Conservation (phyloP, 1,140 invertebrate genomes). For the Caenorhabditis brenneri region DNA sequence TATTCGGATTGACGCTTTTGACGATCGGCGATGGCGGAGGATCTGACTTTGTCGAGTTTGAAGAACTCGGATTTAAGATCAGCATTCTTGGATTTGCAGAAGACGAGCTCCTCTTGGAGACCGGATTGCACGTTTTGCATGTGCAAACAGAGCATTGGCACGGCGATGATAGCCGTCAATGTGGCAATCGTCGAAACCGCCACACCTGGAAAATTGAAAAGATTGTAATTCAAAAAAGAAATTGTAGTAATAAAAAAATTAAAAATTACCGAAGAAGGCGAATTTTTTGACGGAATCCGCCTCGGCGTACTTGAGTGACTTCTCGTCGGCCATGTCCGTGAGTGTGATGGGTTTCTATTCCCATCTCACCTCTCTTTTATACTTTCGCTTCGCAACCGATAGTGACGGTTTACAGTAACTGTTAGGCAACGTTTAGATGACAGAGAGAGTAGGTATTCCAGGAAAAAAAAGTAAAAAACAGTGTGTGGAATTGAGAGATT, state of each 20-base stretch:
- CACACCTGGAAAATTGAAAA: constrained; percentile 48
- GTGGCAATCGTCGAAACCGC: constrained; percentile 64
- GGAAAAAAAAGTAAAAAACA: constrained; percentile 1
- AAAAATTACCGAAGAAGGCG: constrained; percentile 60
- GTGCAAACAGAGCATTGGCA: constrained; percentile 66
- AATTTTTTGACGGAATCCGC: constrained; percentile 56
- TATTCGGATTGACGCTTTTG: constrained; percentile 46
- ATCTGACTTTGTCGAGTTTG: constrained; percentile 14
- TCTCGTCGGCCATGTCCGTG: constrained; percentile 42
- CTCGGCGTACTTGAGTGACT: constrained; percentile 46
- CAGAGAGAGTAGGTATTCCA: constrained; percentile 8
- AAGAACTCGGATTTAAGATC: constrained; percentile 42
- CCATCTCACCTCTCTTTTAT: constrained; percentile 18
- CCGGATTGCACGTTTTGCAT: constrained; percentile 50
- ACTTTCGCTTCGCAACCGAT: constrained; percentile 38
- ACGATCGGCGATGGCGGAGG: neutral
- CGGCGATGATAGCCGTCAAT: constrained; percentile 63
- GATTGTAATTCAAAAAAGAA: neutral
- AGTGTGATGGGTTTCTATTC: constrained; percentile 29
- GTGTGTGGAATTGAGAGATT: neutral
- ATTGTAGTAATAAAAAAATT: neutral
- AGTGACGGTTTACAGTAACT: constrained; percentile 32
- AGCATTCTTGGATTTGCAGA: constrained; percentile 32
- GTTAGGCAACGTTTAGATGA: constrained; percentile 11
- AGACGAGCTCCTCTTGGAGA: constrained; percentile 52